phyloP scores from a whole-genome alignment of 1,140 invertebrate species.

The Drosophila bocqueti region DNA sequence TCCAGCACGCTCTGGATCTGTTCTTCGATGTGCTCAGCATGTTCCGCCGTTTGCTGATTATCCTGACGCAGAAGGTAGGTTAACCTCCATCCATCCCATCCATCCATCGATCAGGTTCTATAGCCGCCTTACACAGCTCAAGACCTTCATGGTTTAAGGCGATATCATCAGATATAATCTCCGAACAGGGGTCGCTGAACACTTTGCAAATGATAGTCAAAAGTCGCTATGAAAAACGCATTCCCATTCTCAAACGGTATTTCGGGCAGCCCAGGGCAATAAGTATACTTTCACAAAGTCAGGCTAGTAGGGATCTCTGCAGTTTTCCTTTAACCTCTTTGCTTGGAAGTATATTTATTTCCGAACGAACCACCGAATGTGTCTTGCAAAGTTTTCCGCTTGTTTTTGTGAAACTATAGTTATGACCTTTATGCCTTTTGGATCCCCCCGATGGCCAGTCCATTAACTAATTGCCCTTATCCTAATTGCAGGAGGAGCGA shows the following conservation, averaged over 20 bases:
- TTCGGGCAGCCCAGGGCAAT: constrained; percentile 59
- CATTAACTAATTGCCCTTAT: constrained; percentile 12
- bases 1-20: constrained; percentile 94
- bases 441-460: background rate
- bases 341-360: constrained; percentile 69
- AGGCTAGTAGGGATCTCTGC: constrained; percentile 8
- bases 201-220: constrained; percentile 52
- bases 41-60: constrained; percentile 95
- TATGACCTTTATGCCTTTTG: constrained; percentile 52
- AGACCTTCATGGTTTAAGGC: constrained; percentile 71
- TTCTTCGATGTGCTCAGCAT: constrained; percentile 97
- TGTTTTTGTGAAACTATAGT: constrained; percentile 75
- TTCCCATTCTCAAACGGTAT: constrained; percentile 39
- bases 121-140: constrained; percentile 60
- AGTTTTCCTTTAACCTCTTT: constrained; percentile 8
- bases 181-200: constrained; percentile 35
- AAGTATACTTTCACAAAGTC: constrained; percentile 78
- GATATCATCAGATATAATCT: constrained; percentile 12
- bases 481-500: constrained; percentile 76
- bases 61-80: constrained; percentile 94
- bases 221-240: constrained; percentile 18
- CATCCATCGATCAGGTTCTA: constrained; percentile 8
- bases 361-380: constrained; percentile 33
- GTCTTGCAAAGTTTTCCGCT: constrained; percentile 39
- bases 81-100: background rate